Evolutionary conservation across 2,113 vertebrate species (phyloP), one percentile per base, ranked within the genome.

Genomic region (Suricata suricatta): DNA sequence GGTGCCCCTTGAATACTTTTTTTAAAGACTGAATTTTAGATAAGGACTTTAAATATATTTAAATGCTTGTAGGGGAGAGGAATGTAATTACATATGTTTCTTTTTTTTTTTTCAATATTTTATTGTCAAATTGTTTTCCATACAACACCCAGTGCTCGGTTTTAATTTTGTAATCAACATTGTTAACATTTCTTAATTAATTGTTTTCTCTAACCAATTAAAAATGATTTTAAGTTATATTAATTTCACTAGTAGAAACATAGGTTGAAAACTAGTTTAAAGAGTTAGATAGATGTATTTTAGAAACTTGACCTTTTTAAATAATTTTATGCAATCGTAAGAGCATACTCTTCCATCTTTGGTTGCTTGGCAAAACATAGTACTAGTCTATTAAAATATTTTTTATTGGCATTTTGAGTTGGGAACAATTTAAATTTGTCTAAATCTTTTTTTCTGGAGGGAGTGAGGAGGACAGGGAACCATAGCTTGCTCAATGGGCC

Each of bases 21-120:
- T 80, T 77, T 68, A 41, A 57, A 60, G 17, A 47, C 10, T 66
- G 31, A 60, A 9, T 68, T 95, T 89, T n/a, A 66, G 83, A 17
- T 63, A 71, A 84, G 47, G 3, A 94, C 83, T 93, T 80, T 44
- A 82, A 87, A 71, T 69, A 33, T 47, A 83, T 69, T 96, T 82
- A 29, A 81, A 13, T 77, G 12, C 3, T 93, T 77, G 5, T 47
- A 44, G 1, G 17, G 15, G 38, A 23, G 2, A 23, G 50, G 17
- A 19, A 27, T 92, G 29, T 94, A 66, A 83, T 64, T 81, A 27
- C n/a, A 14, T 14, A 0, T 69, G 6, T 69, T 94, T 82, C 4
- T 81, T 93, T 93, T n/a, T n/a, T n/a, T n/a, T n/a, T n/a, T n/a
- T n/a, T n/a, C n/a, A n/a, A n/a, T n/a, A n/a, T n/a, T n/a, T n/a